Evolutionary conservation across 2,888 invertebrate genomes (phyloP), one percentile per base, ranked within the genome.

Genomic region (Noctua janthina): DNA sequence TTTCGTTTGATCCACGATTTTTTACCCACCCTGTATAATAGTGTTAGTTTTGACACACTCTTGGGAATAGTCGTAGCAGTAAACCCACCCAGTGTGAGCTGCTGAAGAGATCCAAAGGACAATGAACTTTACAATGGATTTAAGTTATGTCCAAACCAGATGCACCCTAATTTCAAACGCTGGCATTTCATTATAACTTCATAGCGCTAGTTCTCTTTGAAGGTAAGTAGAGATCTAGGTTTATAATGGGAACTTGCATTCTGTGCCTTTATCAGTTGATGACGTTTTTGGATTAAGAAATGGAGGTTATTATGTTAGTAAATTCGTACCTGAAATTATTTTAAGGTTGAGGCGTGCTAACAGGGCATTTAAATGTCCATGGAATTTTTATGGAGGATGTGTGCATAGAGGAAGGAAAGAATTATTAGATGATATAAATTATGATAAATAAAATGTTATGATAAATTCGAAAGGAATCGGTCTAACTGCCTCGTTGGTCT

Each of bases 131-230:
- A 49, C 49, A 78, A 74, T 79, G 68, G 62, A 76, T 88, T 78
- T 73, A 69, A 79, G 79, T 79, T 59, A 74, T 71, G 85, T 78
- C 84, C 39, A 35, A 81, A 79, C 68, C 86, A 88, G 82, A 86
- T 83, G 84, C 81, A 86, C 13, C 84, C 76, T 67, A 84, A 82
- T 84, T 87, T 81, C 78, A 79, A 64, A 67, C 20, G 64, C 76
- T 46, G 68, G 43, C 54, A 81, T 71, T 77, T 77, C 67, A 77
- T 81, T 70, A 70, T 64, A 17, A 82, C 54, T 66, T 72, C 49
- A 54, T 64, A 8, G 56, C 10, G 79, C 39, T 73, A 39, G 64
- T 54, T 69, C 39, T 56, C 72, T 73, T 70, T 62, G 59, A n/a
- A 49, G n/a, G 75, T 66, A 71, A 76, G 70, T 73, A 74, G 66